Conservation (phyloP, 2,113 vertebrate species). For the Oreochromis spilurus region DNA sequence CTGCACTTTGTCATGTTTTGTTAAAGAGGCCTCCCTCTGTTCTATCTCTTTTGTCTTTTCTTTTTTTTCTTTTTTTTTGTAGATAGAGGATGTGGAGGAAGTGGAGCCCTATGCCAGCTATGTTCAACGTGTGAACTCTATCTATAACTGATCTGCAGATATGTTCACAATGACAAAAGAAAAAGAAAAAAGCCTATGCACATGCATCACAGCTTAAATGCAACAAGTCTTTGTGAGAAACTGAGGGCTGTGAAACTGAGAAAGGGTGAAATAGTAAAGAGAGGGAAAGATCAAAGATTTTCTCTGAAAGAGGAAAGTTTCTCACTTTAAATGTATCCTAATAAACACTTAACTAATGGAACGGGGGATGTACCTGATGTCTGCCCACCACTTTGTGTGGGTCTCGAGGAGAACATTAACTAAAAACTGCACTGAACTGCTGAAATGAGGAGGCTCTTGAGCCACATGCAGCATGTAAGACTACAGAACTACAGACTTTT, state of each 20-base stretch:
- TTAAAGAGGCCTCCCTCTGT: background rate
- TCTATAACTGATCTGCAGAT: constrained; percentile 72
- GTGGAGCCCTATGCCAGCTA: constrained; percentile 75
- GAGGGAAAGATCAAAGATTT: constrained; percentile 1
- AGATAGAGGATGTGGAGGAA: constrained; percentile 67
- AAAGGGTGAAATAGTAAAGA: constrained; percentile 4
- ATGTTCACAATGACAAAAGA: constrained; percentile 28
- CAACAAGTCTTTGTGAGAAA: background rate
- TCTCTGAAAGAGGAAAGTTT: background rate
- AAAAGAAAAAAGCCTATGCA: background rate
- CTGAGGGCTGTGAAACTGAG: constrained; percentile 27
- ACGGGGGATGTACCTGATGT: constrained; percentile 11
- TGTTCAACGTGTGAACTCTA: constrained; percentile 74
- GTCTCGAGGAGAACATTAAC: background rate
- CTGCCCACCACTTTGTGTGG: background rate
- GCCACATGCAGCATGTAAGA: background rate
- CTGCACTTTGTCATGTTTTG: background rate
- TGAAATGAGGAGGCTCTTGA: background rate
- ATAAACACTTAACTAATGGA: background rate
- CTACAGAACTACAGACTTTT: background rate
- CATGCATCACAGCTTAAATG: background rate
- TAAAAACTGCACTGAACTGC: background rate
- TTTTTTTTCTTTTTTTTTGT: background rate
- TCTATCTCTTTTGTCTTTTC: background rate
- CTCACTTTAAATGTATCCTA: background rate